Evolutionary conservation across 2,797 vertebrate genomes (phyloP).

Genomic region (Galago senegalensis): DNA sequence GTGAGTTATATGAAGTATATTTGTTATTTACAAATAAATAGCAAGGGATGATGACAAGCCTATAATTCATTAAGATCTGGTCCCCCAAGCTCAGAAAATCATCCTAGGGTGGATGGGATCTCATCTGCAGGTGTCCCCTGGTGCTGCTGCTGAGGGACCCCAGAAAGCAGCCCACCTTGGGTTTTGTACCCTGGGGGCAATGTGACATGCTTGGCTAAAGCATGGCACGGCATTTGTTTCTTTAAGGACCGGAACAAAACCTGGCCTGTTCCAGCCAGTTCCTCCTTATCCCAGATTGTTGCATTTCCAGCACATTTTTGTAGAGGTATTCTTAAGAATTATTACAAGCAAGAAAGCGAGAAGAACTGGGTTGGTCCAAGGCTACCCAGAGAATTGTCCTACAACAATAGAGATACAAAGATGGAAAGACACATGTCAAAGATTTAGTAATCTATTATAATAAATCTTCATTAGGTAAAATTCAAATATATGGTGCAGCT

Average conservation of each 20-base stretch:
- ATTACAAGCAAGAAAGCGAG: not conserved
- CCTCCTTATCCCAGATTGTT: not conserved
- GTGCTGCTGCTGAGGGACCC: not conserved
- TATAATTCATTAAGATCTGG: not conserved
- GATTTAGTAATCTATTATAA: not conserved
- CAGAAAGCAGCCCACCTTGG: not conserved
- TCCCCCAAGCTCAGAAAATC: not conserved
- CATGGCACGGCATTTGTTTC: not conserved
- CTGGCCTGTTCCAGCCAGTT: not conserved
- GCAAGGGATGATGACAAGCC: not conserved
- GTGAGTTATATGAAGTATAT: not conserved
- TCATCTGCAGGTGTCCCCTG: not conserved
- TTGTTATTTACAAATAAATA: not conserved
- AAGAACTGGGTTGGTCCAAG: not conserved
- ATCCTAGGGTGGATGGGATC: not conserved
- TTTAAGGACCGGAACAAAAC: not conserved
- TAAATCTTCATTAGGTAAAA: constrained; percentile 25
- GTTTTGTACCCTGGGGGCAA: not conserved
- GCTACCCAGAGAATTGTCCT: not conserved
- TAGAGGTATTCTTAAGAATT: not conserved
- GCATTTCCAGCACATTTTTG: not conserved
- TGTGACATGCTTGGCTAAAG: not conserved
- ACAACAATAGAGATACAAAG: not conserved
- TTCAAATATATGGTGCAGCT: not conserved
- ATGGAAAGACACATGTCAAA: not conserved